Evolutionary conservation across 2,888 invertebrate species (phyloP).

Genomic region (Ptilodon capucinus): DNA sequence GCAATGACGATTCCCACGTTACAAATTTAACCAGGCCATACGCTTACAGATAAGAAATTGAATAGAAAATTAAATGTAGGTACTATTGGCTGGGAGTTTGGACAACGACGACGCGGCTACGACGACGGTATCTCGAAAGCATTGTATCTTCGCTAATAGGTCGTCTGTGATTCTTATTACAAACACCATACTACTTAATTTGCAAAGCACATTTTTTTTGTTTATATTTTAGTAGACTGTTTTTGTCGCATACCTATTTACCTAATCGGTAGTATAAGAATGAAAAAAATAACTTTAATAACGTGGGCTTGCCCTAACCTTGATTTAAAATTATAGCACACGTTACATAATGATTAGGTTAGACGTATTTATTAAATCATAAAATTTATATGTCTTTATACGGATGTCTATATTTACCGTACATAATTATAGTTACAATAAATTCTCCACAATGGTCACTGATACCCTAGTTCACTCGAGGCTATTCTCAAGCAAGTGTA

Average conservation of each 20-base stretch:
- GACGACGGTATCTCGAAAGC: conserved; percentile 41
- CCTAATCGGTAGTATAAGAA: no score
- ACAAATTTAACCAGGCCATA: conserved; percentile 58
- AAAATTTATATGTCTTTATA: not conserved
- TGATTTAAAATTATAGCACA: conserved; percentile 1
- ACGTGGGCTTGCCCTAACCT: not conserved
- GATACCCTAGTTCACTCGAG: conserved; percentile 16
- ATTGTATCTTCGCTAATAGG: conserved; percentile 36
- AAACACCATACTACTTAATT: not conserved
- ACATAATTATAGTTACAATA: conserved; percentile 25
- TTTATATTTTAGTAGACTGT: no score
- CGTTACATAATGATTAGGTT: not conserved
- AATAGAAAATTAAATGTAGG: conserved; percentile 75
- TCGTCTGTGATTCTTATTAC: conserved; percentile 10
- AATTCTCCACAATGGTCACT: conserved; percentile 16
- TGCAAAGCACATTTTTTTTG: no score
- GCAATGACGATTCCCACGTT: conserved; percentile 73
- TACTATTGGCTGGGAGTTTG: conserved; percentile 55
- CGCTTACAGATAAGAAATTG: conserved; percentile 70
- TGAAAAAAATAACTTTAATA: not conserved
- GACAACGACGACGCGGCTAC: no score
- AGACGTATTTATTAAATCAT: conserved; percentile 13
- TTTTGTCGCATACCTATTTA: no score
- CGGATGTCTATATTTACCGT: not conserved
- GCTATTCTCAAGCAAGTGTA: conserved; percentile 12